A percentile compares a stretch with the other conserved stretches of the same genome.
These are phyloP conservation scores for Ptychoptera albimana DNA, from an alignment of 2,888 invertebrate genomes.

Conservation along the genomic window DNA sequence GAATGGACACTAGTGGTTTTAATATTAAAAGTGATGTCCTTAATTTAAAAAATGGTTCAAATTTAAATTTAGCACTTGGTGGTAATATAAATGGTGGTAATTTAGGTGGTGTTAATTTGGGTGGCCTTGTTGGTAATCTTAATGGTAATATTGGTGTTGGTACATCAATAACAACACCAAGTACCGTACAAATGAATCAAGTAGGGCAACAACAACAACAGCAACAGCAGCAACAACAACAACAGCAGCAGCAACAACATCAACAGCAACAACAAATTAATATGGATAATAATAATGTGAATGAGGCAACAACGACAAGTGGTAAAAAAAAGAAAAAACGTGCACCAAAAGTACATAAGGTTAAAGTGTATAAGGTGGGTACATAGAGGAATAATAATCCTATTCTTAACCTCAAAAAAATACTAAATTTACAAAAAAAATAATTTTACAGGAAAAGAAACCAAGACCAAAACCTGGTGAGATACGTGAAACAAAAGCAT, in stretches of 20 bases:
- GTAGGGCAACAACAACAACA: slow-evolving; percentile 19
- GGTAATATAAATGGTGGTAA: slow-evolving; percentile 13
- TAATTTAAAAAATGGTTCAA: slow-evolving; percentile 26
- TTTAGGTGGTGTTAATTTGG: slow-evolving; percentile 15
- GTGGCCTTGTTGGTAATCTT: slow-evolving; percentile 14
- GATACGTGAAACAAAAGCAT: slow-evolving; percentile 38
- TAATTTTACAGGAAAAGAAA: slow-evolving; percentile 43
- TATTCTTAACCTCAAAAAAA: not conserved
- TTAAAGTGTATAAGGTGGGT: slow-evolving; percentile 33
- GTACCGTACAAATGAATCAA: slow-evolving; percentile 18
- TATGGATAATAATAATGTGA: slow-evolving; percentile 13
- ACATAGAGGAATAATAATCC: not conserved
- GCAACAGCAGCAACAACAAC: slow-evolving; percentile 30
- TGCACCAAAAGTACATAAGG: slow-evolving; percentile 38
- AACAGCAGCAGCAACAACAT: slow-evolving; percentile 22
- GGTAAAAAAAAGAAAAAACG: slow-evolving; percentile 34
- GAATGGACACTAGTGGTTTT: slow-evolving; percentile 21
- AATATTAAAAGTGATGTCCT: slow-evolving; percentile 25
- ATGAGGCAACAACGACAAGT: slow-evolving; percentile 18
- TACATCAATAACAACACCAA: slow-evolving; percentile 25
- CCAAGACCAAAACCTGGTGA: slow-evolving; percentile 51
- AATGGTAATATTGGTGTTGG: slow-evolving; percentile 16
- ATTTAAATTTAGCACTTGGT: slow-evolving; percentile 28
- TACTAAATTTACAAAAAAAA: not conserved
- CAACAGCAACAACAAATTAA: slow-evolving; percentile 17